Percentiles rank a stretch among this genome's conserved stretches.
Evolutionary conservation across 2,113 vertebrate species (phyloP).

Genomic region (Micromys minutus): DNA sequence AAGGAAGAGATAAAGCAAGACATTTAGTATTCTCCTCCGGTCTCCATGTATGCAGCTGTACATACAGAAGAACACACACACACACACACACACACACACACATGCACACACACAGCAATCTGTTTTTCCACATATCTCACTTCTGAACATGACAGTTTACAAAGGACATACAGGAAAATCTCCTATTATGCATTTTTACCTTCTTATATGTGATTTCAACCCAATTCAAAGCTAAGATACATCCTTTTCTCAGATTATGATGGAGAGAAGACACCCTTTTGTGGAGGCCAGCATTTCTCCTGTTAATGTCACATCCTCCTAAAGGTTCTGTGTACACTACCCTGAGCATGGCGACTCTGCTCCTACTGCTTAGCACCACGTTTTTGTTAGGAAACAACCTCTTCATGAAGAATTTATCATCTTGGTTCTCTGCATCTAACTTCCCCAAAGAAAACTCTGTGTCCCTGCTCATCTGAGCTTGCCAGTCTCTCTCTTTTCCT

Average conservation of each 20-base stretch:
- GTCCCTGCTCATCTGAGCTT: not conserved
- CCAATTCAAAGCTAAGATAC: constrained; percentile 2
- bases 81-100: not conserved
- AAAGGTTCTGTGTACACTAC: not conserved
- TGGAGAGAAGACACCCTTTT: not conserved
- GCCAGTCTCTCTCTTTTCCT: not conserved
- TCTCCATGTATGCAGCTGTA: not conserved
- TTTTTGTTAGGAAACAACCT: not conserved
- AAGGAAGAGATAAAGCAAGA: not conserved
- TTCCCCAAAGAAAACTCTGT: not conserved
- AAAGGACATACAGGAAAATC: not conserved
- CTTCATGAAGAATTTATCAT: not conserved
- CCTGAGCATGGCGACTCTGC: not conserved
- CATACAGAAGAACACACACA: not conserved
- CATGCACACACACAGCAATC: not conserved
- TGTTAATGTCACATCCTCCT: not conserved
- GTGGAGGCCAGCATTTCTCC: not conserved
- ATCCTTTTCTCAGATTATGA: not conserved
- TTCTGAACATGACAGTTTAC: not conserved
- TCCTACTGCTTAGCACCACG: not conserved
- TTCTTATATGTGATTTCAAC: not conserved
- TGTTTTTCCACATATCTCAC: not conserved
- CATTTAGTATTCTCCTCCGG: not conserved
- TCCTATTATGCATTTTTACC: not conserved
- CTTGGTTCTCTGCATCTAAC: not conserved